A percentile compares a stretch with the other conserved stretches of the same genome.
phyloP scores from a whole-genome alignment of 2,797 vertebrate species.

The Xyrichtys novacula region DNA sequence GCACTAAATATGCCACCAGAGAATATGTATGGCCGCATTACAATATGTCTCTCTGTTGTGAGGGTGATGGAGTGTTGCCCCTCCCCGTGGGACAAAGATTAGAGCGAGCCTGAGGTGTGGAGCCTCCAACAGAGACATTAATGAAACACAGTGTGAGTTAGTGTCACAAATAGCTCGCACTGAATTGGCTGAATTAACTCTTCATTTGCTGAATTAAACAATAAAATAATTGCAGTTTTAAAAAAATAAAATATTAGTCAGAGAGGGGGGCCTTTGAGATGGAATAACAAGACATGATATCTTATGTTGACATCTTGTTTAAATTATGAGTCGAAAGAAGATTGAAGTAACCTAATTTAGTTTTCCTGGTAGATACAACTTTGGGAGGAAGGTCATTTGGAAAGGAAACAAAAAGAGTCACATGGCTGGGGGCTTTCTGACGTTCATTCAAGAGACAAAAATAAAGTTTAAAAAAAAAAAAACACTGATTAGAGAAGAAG shows the following conservation, averaged over 20 bases:
- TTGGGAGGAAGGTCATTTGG: slow-evolving; percentile 35
- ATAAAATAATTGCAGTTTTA: no score
- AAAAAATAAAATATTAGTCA: no score
- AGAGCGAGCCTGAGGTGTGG: slow-evolving; percentile 53
- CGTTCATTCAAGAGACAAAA: slow-evolving; percentile 61
- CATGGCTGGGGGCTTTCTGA: slow-evolving; percentile 32
- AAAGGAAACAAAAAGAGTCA: background rate
- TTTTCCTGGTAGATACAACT: slow-evolving; percentile 4
- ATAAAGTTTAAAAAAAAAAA: no score
- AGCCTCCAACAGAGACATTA: slow-evolving; percentile 73
- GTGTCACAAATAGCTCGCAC: slow-evolving; percentile 40
- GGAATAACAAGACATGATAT: background rate
- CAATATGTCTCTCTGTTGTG: slow-evolving; percentile 49
- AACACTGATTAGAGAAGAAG: slow-evolving; percentile 51
- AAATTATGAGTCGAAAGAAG: slow-evolving; percentile 18
- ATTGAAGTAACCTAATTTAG: slow-evolving; percentile 17
- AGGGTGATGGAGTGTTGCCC: slow-evolving; percentile 48
- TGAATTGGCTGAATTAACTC: slow-evolving; percentile 16
- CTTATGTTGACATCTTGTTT: background rate
- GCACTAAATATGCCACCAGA: slow-evolving; percentile 48
- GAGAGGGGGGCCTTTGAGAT: background rate
- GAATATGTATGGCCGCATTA: slow-evolving; percentile 51
- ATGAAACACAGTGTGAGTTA: slow-evolving; percentile 70
- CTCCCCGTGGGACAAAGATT: slow-evolving; percentile 52
- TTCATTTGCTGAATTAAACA: slow-evolving; percentile 15